phyloP scores from a whole-genome alignment of 2,113 vertebrate species.

The Cyanistes caeruleus region DNA sequence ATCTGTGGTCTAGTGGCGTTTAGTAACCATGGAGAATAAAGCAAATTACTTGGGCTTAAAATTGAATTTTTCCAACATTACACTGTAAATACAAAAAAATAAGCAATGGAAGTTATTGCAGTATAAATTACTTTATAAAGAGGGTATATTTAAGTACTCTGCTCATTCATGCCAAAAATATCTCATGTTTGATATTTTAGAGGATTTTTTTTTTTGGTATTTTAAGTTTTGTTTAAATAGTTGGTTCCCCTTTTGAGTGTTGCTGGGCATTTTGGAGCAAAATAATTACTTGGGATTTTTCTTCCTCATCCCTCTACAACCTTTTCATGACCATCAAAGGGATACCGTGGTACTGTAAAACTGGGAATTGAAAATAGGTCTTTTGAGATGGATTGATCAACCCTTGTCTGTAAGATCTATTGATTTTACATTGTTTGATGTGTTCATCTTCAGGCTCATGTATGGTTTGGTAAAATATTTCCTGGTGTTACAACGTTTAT shows the following conservation, averaged over 20 bases:
- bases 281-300: neutral
- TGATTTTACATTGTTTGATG: neutral
- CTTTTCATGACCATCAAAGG: neutral
- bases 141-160: neutral
- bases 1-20: neutral
- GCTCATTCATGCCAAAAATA: neutral
- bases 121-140: neutral
- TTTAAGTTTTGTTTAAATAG: neutral
- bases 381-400: neutral
- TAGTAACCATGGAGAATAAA: slow-evolving; percentile 1
- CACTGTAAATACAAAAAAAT: neutral
- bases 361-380: neutral
- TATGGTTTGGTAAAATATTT: neutral
- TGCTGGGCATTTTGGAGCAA: neutral
- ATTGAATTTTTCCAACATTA: neutral
- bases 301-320: neutral
- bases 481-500: neutral
- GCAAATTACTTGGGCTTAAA: neutral
- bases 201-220: neutral
- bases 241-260: neutral
- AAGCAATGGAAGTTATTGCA: neutral
- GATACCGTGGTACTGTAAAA: neutral
- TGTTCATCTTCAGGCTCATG: neutral
- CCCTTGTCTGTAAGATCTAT: neutral
- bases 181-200: neutral